Base-by-base conservation (phyloP, 2,797 vertebrate species). In the Borostomias antarcticus region DNA sequence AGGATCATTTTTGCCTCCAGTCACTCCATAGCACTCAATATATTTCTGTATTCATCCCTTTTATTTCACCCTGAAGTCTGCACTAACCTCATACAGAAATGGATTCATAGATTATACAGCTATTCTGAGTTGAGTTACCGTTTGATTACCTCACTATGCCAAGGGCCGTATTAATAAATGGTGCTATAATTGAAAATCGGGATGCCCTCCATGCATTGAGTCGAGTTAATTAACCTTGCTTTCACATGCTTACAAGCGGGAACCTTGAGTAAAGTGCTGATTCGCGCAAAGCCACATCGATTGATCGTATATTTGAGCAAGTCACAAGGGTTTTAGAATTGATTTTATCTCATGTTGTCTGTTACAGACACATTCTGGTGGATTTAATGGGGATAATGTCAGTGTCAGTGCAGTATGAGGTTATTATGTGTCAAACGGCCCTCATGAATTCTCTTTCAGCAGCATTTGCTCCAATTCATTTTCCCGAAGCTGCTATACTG, bases 151-250 rank as follows among this genome's bases (percentile, higher is more conserved):
- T 33, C 11, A 35, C 80, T 32, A 69, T 76, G 53, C 52, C 40
- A 17, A 45, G 7, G 40, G 67, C 74, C 47, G 72, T 76, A 56
- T 70, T 76, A 69, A 50, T 67, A 66, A 80, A 72, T 72, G 70
- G 64, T 81, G 70, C 62, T 6, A 63, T 50, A 67, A 70, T 50
- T 70, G 47, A 70, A 70, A 59, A 57, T 68, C n/a, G 52, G 19
- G 57, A 54, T 53, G 30, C 58, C 45, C 37, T 57, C 54, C 43
- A 63, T 72, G 73, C 59, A n/a, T 68, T 48, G 58, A 70, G 63
- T n/a, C n/a, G 75, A 35, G 74, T 13, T 66, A 70, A 71, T 68
- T 85, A 88, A 86, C 85, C 86, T 88, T 82, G 83, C 79, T 76
- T 62, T 57, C 30, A 70, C 75, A 54, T 79, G 82, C 84, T 84